These are phyloP conservation scores for Aphelinus certus DNA, from an alignment of 1,140 invertebrate species.

Conservation along the genomic window DNA sequence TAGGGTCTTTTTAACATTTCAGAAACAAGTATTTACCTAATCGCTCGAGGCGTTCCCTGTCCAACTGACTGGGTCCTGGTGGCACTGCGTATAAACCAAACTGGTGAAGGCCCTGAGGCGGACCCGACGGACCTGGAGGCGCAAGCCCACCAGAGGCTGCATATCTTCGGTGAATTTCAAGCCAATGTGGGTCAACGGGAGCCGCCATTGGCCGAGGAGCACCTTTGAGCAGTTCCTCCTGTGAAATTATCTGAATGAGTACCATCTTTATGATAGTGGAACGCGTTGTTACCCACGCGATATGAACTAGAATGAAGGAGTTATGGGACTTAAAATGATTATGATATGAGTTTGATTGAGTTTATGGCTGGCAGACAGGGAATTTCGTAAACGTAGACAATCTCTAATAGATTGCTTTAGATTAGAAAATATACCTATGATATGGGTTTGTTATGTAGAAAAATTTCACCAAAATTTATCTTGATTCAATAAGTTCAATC, in stretches of 20 bases:
- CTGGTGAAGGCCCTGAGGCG: constrained; percentile 70
- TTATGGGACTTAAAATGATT: no score
- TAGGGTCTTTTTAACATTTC: not conserved
- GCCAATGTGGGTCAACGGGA: constrained; percentile 87
- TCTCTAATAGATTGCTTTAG: no score
- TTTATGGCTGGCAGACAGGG: no score
- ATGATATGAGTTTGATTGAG: no score
- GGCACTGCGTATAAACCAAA: constrained; percentile 69
- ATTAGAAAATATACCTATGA: no score
- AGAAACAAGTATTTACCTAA: constrained; percentile 71
- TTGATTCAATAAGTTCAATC: no score
- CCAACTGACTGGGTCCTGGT: constrained; percentile 80
- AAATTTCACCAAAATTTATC: no score
- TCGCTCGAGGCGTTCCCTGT: constrained; percentile 85
- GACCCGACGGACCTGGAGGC: constrained; percentile 60
- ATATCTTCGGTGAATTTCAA: constrained; percentile 85
- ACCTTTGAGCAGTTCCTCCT: constrained; percentile 82
- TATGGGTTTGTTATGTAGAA: no score
- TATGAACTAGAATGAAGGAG: no score
- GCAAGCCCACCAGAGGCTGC: constrained; percentile 56
- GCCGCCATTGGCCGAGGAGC: constrained; percentile 72
- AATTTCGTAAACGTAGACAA: no score
- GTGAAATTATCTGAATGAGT: not conserved
- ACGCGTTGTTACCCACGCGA: no score
- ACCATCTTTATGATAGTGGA: no score